Base-by-base conservation (phyloP, 2,888 invertebrate genomes). In the Ypsolopha scabrella region DNA sequence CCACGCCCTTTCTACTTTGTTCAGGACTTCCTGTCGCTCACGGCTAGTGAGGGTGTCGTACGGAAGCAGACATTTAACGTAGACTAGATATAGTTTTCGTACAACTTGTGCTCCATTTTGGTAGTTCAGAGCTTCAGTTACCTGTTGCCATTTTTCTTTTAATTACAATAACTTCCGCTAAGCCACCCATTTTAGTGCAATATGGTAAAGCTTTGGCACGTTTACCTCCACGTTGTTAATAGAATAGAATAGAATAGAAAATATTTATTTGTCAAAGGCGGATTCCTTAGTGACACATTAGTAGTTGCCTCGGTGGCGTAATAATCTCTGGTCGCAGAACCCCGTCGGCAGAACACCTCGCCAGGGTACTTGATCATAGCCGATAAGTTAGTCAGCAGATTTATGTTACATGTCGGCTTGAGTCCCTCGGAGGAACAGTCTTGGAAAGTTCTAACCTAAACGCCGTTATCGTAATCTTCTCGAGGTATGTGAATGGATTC, bases 181-280 rank as follows among this genome's bases (percentile, higher is more conserved):
- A 83, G 0, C 97, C 97, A 0, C 97, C 97, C 54, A 93, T 87
- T 39, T 89, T 68, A 96, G 94, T 0, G 98, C 96, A 0, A 93
- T 91, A 63, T 93, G 92, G 70, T 95, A 96, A 6, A 98, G 80
- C 48, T 94, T 91, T 0, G 95, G 94, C 3, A 98, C 80, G 71
- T 98, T 96, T 0, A 97, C 88, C 82, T 98, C 97, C 83, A 97
- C 91, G 6, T 97, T 96, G 36, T 96, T 96, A 59, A 97, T 91
- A 93, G 92, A 24, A n/a, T n/a, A n/a, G n/a, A n/a, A n/a, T n/a
- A n/a, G n/a, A n/a, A 24, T 24, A 24, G 2, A 24, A 24, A 24
- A 24, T 24, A 24, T 4, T 24, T 4, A 24, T 87, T 86, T 81
- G 94, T 94, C 90, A 92, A 90, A 0, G 97, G 96, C 1, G 93